Base-by-base conservation (phyloP, 1,140 invertebrate genomes). In the Apis dorsata region DNA sequence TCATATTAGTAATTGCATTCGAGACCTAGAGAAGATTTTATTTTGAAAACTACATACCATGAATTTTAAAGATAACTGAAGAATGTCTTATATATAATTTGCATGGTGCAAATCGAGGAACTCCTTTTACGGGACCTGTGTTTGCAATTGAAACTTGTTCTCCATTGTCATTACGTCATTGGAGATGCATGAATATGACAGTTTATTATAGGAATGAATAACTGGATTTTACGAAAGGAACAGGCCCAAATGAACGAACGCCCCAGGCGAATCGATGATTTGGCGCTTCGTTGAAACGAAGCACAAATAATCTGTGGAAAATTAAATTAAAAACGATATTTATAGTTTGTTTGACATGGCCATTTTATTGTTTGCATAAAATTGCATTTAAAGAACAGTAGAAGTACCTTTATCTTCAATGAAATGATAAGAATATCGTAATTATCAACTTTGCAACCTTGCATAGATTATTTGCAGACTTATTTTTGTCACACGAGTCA, bases 181-280 rank as follows among this genome's bases (percentile, higher is more conserved):
- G 62, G 51, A 34, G 60, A 51, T 19, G 60, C 60, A 60, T 76
- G 74, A 53, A 65, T 65, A 76, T 53, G 60, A 76, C 49, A 65
- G 49, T 76, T 65, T 53, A 65, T 76, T 53, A 76, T 63, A 34
- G 60, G 49, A 76, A 76, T 28, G 74, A 76, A 76, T 76, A 76
- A 76, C 49, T 65, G 24, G 49, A 24, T 76, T 76, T 76, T 19
- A 34, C 60, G 11, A 5, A 51, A 19, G 17, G 19, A 28, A 53
- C 24, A 65, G 60, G 24, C 10, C n/a, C 11, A 28, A n/a, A 19
- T 24, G 24, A 28, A 44, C 12, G 19, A 17, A 11, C 12, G 71
- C 57, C 34, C 2, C 34, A 21, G 21, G 72, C 28, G 24, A 75
- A 77, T 77, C 66, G 49, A 77, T 77, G 75, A 77, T 77, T 77